These are phyloP conservation scores for Siniperca chuatsi DNA, from an alignment of 2,113 vertebrate species.

Conservation along the genomic window DNA sequence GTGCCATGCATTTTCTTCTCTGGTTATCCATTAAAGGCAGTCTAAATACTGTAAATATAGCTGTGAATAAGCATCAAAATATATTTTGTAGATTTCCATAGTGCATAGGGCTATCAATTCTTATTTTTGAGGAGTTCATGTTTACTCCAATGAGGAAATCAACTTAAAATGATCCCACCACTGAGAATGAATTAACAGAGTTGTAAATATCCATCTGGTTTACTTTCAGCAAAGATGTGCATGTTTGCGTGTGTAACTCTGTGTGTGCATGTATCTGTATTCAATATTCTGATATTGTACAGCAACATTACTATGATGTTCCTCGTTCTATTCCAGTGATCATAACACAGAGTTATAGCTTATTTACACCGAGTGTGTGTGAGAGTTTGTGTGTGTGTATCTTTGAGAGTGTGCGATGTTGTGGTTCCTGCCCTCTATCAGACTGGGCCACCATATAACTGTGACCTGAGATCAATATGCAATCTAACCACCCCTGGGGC, in stretches of 20 bases:
- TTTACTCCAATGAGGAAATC: neutral
- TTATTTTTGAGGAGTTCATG: neutral
- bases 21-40: too few relatives aligned
- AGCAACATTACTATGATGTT: neutral
- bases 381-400: neutral
- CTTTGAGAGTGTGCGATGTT: conserved; percentile 24
- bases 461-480: conserved; percentile 80
- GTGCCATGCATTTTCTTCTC: neutral
- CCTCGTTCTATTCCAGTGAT: neutral
- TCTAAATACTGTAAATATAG: neutral
- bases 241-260: neutral
- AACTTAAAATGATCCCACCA: neutral
- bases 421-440: conserved; percentile 72
- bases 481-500: conserved; percentile 81
- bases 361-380: conserved; percentile 30
- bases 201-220: neutral
- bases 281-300: neutral
- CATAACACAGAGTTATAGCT: conserved; percentile 9
- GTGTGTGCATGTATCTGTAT: neutral
- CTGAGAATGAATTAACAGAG: neutral
- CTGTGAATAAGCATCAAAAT: neutral
- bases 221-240: neutral
- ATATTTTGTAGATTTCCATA: neutral
- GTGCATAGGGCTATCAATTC: neutral
- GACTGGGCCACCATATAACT: conserved; percentile 73